Percentiles rank a stretch among this genome's conserved stretches.
These are phyloP conservation scores for Muscicapa adusta DNA, from an alignment of 2,113 vertebrate genomes.

Conservation along the genomic window DNA sequence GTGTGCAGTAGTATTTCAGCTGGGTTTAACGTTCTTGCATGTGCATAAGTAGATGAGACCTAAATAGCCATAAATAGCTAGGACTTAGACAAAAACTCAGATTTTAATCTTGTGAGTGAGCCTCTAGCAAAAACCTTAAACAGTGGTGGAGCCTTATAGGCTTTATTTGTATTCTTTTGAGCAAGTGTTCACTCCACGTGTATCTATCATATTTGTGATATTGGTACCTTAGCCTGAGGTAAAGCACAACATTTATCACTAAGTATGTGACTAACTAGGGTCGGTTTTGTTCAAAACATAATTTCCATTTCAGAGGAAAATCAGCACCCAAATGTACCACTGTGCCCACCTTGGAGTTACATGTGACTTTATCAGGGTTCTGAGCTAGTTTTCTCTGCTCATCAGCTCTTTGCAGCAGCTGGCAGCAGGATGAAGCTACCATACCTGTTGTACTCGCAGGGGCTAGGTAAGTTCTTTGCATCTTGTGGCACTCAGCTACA, in stretches of 20 bases:
- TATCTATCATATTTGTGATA: not conserved
- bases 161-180: not conserved
- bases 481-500: not conserved
- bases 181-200: not conserved
- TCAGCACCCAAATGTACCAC: not conserved
- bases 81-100: not conserved
- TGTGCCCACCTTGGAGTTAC: fast-evolving
- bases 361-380: not conserved
- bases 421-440: not conserved
- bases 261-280: not conserved
- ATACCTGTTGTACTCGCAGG: not conserved
- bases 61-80: not conserved
- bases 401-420: not conserved
- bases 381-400: not conserved
- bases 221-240: not conserved
- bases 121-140: not conserved
- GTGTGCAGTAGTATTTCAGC: not conserved
- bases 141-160: not conserved
- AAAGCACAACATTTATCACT: not conserved
- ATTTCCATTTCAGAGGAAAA: not conserved
- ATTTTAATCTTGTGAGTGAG: not conserved
- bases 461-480: not conserved
- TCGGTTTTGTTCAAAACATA: not conserved
- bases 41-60: not conserved
- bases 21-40: not conserved